Conservation (phyloP, 2,113 vertebrate species). For the Gavialis gangeticus region DNA sequence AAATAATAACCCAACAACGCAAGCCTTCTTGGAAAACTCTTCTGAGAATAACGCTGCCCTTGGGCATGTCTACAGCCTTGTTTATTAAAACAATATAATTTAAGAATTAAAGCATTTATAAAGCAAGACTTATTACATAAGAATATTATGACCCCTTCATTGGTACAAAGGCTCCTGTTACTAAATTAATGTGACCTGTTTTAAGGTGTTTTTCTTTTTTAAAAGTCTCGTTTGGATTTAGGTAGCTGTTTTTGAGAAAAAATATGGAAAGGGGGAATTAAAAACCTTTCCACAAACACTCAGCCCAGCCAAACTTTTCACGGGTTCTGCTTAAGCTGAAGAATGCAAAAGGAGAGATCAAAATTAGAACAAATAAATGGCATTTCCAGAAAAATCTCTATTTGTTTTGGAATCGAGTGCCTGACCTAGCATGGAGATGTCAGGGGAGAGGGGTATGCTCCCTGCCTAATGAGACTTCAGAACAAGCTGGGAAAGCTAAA, state of each 20-base stretch:
- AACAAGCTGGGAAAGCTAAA: constrained; percentile 21
- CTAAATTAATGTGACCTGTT: constrained; percentile 40
- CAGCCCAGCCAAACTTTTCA: constrained; percentile 68
- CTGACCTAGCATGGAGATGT: constrained; percentile 1
- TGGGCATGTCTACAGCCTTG: constrained; percentile 73
- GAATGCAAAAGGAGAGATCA: constrained; percentile 60
- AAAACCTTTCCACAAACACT: constrained; percentile 56
- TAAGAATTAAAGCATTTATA: constrained; percentile 62
- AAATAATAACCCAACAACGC: constrained; percentile 79
- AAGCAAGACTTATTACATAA: constrained; percentile 57
- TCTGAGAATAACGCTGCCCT: constrained; percentile 74
- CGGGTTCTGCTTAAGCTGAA: constrained; percentile 61
- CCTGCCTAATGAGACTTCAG: neutral
- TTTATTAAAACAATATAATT: constrained; percentile 78
- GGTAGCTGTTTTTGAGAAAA: constrained; percentile 59
- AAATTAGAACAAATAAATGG: constrained; percentile 67
- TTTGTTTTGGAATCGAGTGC: constrained; percentile 37
- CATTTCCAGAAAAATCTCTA: constrained; percentile 63
- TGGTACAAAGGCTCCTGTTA: constrained; percentile 12
- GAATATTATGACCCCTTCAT: constrained; percentile 37
- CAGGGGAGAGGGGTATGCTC: neutral
- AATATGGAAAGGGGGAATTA: constrained; percentile 53
- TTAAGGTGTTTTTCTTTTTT: constrained; percentile 40
- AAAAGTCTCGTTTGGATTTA: constrained; percentile 61
- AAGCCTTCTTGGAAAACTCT: constrained; percentile 78